These are phyloP conservation scores for Zaprionus kolodkinae DNA, from an alignment of 1,140 invertebrate genomes.

Conservation along the genomic window DNA sequence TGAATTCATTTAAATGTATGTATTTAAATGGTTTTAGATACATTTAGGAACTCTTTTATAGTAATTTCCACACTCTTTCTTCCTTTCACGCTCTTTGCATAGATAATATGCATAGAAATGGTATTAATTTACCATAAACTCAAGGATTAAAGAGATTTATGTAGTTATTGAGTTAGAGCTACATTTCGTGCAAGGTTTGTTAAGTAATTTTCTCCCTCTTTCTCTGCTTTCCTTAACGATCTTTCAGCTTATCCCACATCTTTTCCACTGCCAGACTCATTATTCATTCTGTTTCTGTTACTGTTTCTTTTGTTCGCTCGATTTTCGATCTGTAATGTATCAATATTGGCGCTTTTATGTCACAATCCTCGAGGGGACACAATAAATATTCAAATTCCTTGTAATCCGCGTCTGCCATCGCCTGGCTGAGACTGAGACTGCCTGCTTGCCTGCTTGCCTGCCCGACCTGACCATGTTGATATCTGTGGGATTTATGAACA, in stretches of 20 bases:
- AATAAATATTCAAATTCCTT: conserved; percentile 71
- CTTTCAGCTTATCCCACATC: background rate
- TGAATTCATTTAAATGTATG: background rate
- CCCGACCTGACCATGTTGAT: conserved; percentile 40
- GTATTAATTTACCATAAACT: too few relatives aligned
- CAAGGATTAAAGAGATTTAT: too few relatives aligned
- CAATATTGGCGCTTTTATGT: conserved; percentile 74
- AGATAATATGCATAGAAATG: too few relatives aligned
- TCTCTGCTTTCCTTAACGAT: background rate
- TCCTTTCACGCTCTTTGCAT: too few relatives aligned
- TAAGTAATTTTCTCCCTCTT: background rate
- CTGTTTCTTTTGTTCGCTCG: background rate
- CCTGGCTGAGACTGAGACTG: background rate
- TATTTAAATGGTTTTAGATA: too few relatives aligned
- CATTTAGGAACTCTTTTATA: background rate
- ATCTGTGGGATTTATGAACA: conserved; percentile 67
- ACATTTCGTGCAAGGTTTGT: background rate
- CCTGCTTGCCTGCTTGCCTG: too few relatives aligned
- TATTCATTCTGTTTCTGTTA: conserved; percentile 18
- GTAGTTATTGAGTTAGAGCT: too few relatives aligned
- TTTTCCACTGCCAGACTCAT: background rate
- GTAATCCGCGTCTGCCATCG: conserved; percentile 46
- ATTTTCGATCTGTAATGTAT: conserved; percentile 55
- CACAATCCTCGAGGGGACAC: conserved; percentile 35
- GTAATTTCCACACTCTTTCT: background rate